Evolutionary conservation across 2,888 invertebrate genomes (phyloP), one percentile per base, ranked within the genome.

Genomic region (Helobdella robusta): DNA sequence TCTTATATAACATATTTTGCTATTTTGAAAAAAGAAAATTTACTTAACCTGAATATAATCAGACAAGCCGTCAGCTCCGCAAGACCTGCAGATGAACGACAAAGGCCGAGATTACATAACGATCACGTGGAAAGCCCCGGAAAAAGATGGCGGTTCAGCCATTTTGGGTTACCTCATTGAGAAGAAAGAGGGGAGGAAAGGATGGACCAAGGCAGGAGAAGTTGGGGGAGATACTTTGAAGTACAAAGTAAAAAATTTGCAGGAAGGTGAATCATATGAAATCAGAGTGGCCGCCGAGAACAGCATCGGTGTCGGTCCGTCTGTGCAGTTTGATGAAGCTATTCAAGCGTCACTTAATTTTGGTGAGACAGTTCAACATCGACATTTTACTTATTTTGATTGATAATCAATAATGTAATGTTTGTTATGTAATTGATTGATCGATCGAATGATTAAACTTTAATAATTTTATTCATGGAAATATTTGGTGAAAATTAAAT

Each of bases 211-310:
- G 28, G 67, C 63, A 0, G 70, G 67, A 8, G 64, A 63, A 6
- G 61, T 67, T 11, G 48, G 66, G 25, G 52, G 54, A 4, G 69
- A 68, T 20, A 62, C 59, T 15, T 52, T 63, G 58, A 61, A 65
- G 59, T 70, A 64, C 68, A 62, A 35, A 64, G 71, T 66, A 25
- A 56, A 59, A 8, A 74, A 86, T 76, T 82, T 92, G 66, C 84
- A 86, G 72, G 87, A 88, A 76, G 87, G 89, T 75, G 83, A 85
- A 35, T 87, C 89, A 74, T 93, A 92, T 76, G 85, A 87, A 82
- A 91, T 92, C 84, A 84, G 91, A 70, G 85, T 93, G 23, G 85
- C 87, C 74, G 91, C 91, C 1, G 86, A 86, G 72, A 93, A 93
- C 80, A 86, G 88, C 11, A 85, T 89, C 66, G 92, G 91, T 8